Evolutionary conservation across 1,140 invertebrate genomes (phyloP).

Genomic region (Nylanderia fulva): DNA sequence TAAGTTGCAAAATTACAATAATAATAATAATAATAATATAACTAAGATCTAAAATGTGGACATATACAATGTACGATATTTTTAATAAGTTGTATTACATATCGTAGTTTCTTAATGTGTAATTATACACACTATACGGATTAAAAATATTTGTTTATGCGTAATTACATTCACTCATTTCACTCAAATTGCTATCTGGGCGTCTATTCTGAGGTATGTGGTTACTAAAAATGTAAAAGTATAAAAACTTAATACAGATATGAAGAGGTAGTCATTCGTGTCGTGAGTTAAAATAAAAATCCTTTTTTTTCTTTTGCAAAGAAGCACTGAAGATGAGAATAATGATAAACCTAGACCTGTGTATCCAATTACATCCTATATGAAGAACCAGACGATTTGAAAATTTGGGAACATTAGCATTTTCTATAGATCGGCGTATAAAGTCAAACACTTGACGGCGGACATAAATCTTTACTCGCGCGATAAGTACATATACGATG

Average conservation of each 20-base stretch:
- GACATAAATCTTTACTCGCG: conserved; percentile 73
- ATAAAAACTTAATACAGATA: conserved; percentile 85
- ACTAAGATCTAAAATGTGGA: conserved; percentile 72
- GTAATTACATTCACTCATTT: conserved; percentile 73
- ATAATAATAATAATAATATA: too few species aligned
- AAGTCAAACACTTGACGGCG: conserved; percentile 63
- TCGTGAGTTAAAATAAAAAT: conserved; percentile 74
- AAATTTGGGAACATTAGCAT: conserved; percentile 78
- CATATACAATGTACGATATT: conserved; percentile 68
- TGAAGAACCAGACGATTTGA: conserved; percentile 78
- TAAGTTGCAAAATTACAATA: conserved; percentile 70
- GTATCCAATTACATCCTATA: conserved; percentile 55
- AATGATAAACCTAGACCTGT: conserved; percentile 62
- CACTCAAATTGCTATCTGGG: conserved; percentile 74
- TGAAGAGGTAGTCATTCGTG: conserved; percentile 83
- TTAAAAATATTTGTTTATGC: conserved; percentile 68
- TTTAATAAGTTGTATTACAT: conserved; percentile 65
- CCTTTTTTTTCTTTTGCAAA: conserved; percentile 55
- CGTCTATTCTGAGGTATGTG: conserved; percentile 84
- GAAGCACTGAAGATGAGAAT: conserved; percentile 48
- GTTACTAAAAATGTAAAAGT: conserved; percentile 85
- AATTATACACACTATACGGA: conserved; percentile 54
- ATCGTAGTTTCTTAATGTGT: conserved; percentile 52
- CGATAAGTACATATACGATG: conserved; percentile 69
- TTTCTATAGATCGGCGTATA: conserved; percentile 60